Conservation (phyloP, 2,888 invertebrate genomes). For the Drosophila sordidula region DNA sequence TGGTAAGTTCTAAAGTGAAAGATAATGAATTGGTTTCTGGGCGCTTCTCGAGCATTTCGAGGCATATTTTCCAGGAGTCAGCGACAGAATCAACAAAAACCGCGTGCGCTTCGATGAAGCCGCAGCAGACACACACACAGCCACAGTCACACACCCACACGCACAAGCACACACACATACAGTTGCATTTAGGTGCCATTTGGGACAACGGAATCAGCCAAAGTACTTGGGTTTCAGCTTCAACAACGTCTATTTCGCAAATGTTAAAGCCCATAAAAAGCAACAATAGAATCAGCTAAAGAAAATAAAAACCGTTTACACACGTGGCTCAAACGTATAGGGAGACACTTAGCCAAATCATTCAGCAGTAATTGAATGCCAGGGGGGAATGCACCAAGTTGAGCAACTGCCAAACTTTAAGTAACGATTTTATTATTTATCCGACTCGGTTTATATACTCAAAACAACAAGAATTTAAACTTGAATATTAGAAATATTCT, state of each 20-base stretch:
- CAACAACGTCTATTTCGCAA: slow-evolving; percentile 51
- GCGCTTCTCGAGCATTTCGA: slow-evolving; percentile 31
- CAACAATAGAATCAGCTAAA: slow-evolving; percentile 33
- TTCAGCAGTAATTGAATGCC: slow-evolving; percentile 1
- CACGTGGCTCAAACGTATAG: slow-evolving; percentile 3
- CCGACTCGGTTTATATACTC: background rate
- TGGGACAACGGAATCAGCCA: slow-evolving; percentile 31
- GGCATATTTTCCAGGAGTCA: slow-evolving; percentile 42
- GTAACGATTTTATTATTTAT: background rate
- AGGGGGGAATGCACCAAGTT: background rate
- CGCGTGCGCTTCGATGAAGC: slow-evolving; percentile 29
- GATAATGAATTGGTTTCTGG: slow-evolving; percentile 77
- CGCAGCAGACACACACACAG: background rate
- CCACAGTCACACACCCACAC: slow-evolving; percentile 10
- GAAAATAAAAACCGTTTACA: slow-evolving; percentile 41
- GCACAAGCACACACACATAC: slow-evolving; percentile 1
- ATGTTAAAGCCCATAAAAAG: slow-evolving; percentile 42
- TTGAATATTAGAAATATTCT: too few relatives aligned
- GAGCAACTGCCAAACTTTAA: background rate
- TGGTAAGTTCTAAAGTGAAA: slow-evolving; percentile 63
- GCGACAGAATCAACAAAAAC: slow-evolving; percentile 37
- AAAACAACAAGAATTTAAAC: too few relatives aligned
- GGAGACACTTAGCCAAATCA: background rate
- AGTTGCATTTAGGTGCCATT: slow-evolving; percentile 36
- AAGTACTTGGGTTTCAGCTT: slow-evolving; percentile 16